Conservation (phyloP, 2,113 vertebrate species). For the Saccopteryx leptura region DNA sequence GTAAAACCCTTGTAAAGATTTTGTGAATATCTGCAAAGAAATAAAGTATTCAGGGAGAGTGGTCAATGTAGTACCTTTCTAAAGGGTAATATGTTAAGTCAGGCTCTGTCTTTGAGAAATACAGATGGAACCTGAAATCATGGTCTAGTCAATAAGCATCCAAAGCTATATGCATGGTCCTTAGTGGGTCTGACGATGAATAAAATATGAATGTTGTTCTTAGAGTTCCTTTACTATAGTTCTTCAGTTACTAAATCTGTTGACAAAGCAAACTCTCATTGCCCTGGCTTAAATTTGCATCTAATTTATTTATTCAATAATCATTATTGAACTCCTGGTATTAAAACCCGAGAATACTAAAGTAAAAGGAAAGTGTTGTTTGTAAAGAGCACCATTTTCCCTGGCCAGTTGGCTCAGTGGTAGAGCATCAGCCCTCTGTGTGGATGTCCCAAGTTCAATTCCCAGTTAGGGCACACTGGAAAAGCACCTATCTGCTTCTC, state of each 20-base stretch:
- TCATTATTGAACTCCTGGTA: slow-evolving; percentile 63
- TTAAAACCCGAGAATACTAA: slow-evolving; percentile 58
- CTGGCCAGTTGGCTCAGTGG: no score
- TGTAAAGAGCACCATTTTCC: not conserved
- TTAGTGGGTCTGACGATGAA: slow-evolving; percentile 21
- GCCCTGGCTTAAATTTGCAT: slow-evolving; percentile 66
- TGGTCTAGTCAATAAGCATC: not conserved
- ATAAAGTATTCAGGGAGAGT: not conserved
- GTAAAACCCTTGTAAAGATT: not conserved
- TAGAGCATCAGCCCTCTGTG: no score
- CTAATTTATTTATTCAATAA: slow-evolving; percentile 72
- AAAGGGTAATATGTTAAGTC: not conserved
- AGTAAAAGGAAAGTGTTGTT: slow-evolving; percentile 28
- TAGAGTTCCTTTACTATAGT: slow-evolving; percentile 45
- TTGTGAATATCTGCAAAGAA: slow-evolving; percentile 17
- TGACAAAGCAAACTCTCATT: slow-evolving; percentile 71
- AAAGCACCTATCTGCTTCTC: no score
- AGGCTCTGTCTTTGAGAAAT: slow-evolving; percentile 12
- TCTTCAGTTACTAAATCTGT: slow-evolving; percentile 71
- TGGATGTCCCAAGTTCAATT: no score
- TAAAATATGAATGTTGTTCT: slow-evolving; percentile 59
- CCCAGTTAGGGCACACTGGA: no score
- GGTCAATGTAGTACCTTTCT: not conserved
- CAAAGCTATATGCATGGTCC: not conserved
- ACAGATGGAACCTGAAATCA: not conserved